Conservation (phyloP, 2,113 vertebrate genomes). For the Lanius collurio region DNA sequence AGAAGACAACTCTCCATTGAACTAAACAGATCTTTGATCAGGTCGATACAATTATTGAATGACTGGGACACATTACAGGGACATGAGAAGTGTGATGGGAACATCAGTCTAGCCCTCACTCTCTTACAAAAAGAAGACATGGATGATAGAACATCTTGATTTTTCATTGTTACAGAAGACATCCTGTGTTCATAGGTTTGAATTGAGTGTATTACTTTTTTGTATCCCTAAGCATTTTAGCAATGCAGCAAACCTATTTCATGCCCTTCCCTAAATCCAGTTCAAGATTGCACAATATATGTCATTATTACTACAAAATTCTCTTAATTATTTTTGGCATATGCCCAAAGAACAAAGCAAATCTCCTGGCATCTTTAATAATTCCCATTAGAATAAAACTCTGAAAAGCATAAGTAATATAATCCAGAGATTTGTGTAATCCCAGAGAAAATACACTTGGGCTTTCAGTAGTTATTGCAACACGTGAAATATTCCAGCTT, state of each 20-base stretch:
- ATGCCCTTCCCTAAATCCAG: not conserved
- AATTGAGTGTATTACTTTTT: not conserved
- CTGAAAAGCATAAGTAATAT: conserved; percentile 49
- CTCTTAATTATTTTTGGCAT: conserved; percentile 50
- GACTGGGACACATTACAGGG: not conserved
- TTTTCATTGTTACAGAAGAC: not conserved
- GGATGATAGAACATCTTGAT: not conserved
- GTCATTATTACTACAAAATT: conserved; percentile 25
- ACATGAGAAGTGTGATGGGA: not conserved
- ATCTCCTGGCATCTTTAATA: conserved; percentile 59
- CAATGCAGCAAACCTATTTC: conserved; percentile 8
- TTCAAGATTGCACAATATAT: conserved; percentile 40
- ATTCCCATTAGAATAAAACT: conserved; percentile 48
- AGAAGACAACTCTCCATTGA: not conserved
- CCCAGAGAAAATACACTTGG: conserved; percentile 40
- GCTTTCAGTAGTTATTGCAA: conserved; percentile 71
- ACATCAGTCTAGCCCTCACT: accelerated
- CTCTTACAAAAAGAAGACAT: not conserved
- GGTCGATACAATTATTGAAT: accelerated
- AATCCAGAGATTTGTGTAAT: conserved; percentile 59
- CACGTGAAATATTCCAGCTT: conserved; percentile 60
- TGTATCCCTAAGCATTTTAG: not conserved
- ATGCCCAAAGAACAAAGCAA: not conserved
- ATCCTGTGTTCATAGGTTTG: not conserved
- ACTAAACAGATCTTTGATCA: not conserved